Base-by-base conservation (phyloP, 2,797 vertebrate species). In the Sparus aurata region DNA sequence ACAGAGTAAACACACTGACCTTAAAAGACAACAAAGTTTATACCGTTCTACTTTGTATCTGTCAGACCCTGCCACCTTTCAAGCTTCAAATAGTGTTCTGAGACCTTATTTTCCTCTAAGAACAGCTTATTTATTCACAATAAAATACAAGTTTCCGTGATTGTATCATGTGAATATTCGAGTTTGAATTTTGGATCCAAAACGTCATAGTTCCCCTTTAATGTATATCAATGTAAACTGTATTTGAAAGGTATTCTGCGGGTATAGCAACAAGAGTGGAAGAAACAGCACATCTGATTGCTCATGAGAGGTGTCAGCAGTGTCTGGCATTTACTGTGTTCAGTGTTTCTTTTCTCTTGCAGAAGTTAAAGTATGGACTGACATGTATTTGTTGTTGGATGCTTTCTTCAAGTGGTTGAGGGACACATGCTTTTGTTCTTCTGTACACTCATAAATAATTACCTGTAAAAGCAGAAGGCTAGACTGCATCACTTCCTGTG, bases 401-500 rank as follows among this genome's bases (percentile, higher is more conserved):
- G 17, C 34, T 46, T 38, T 72, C 16, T 15, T 11, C 3, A 12
- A 18, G 20, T 49, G 58, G 46, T 58, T n/a, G 16, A 34, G 1
- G 4, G 17, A n/a, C 2, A 12, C 20, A 34, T 8, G 15, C 12
- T 52, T 34, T 30, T 27, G 20, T 46, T 49, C 18, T 13, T 34
- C 25, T 64, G 17, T 65, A 27, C 17, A 27, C n/a, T n/a, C 46
- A 11, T 18, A 15, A 10, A 12, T 17, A 52, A 38, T 13, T 18
- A 70, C 27, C 16, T 47, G 27, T 27, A 38, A 10, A 57, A 34
- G 30, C 30, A 70, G 53, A 34, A 77, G 58, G 46, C 13, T 47
- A 18, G 23, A 54, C 8, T 25, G 17, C 58, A 30, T 43, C 12
- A 17, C 30, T 41, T 60, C 30, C 57, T 52, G n/a, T 60, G 13